Evolutionary conservation across 2,113 vertebrate genomes (phyloP), one percentile per base, ranked within the genome.

Genomic region (Thunnus maccoyii): DNA sequence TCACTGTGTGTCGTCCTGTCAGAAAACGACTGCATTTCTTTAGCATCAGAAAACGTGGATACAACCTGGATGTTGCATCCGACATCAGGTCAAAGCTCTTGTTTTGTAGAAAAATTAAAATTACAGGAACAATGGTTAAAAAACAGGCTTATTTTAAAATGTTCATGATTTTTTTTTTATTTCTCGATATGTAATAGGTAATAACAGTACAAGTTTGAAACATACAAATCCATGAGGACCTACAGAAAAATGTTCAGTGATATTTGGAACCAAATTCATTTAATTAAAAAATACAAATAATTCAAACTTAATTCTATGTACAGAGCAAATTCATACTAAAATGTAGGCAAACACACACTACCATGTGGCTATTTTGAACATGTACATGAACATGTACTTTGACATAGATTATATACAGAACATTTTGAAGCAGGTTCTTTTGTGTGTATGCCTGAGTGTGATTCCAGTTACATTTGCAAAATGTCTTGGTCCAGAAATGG

Each of bases 401-500:
- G 15, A 72, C 64, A 72, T 16, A 70, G 5, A 0, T 50, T 91
- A 87, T 87, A 22, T 89, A 92, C 83, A 93, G 48, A 41, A 64
- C 18, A 50, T 50, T 44, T 69, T 47, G 58, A 81, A 65, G 25
- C 1, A 18, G 55, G 16, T 65, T 60, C 0, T 50, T 56, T 63
- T 74, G 11, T 41, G 12, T 87, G 50, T 75, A 30, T 87, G 8
- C 41, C n/a, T 71, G 22, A 60, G 25, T 85, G 71, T 82, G 70
- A 55, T 60, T 82, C 62, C 27, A 60, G 62, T 56, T 60, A 60
- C 11, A 48, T 64, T 36, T 79, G 9, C 47, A 63, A 64, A 41
- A 27, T 41, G 7, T 93, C 92, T 95, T 83, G 93, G 88, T 2
- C 87, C 69, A 61, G 54, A 82, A 61, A 58, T n/a, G 27, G 61